These are phyloP conservation scores for Notolabrus celidotus DNA, from an alignment of 2,797 vertebrate genomes.

Conservation along the genomic window DNA sequence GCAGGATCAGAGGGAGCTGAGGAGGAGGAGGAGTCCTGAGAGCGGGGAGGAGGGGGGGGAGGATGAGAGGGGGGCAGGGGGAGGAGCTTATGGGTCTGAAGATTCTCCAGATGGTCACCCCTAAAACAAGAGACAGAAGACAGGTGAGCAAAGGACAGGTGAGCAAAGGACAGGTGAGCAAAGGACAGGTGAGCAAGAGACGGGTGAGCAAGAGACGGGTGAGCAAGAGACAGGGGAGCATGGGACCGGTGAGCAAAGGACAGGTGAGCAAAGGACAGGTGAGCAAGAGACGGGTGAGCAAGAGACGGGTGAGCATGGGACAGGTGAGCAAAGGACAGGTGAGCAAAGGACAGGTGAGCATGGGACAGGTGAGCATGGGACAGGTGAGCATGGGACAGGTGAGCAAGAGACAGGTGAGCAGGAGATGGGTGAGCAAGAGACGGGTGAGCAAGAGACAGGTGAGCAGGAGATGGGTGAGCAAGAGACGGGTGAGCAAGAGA, in stretches of 20 bases:
- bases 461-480: too few species aligned
- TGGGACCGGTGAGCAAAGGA: too few species aligned
- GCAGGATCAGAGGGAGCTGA: constrained; percentile 45
- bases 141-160: not conserved
- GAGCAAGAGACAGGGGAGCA: not conserved
- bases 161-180: not conserved
- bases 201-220: not conserved
- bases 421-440: too few species aligned
- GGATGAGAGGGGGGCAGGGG: constrained; percentile 39
- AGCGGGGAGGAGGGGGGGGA: constrained; percentile 39
- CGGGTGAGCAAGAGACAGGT: not conserved
- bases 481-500: not conserved
- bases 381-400: not conserved
- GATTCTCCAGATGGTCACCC: constrained; percentile 41
- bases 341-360: not conserved
- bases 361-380: not conserved
- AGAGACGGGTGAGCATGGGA: not conserved
- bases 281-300: not conserved
- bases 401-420: not conserved
- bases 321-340: not conserved
- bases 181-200: not conserved
- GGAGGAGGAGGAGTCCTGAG: constrained; percentile 68
- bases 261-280: too few species aligned
- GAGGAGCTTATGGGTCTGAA: constrained; percentile 48
- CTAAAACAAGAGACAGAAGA: constrained; percentile 36